A percentile compares a stretch with the other conserved stretches of the same genome.
phyloP scores from a whole-genome alignment of 2,888 invertebrate genomes.

The Branchipolynoe longqiensis region DNA sequence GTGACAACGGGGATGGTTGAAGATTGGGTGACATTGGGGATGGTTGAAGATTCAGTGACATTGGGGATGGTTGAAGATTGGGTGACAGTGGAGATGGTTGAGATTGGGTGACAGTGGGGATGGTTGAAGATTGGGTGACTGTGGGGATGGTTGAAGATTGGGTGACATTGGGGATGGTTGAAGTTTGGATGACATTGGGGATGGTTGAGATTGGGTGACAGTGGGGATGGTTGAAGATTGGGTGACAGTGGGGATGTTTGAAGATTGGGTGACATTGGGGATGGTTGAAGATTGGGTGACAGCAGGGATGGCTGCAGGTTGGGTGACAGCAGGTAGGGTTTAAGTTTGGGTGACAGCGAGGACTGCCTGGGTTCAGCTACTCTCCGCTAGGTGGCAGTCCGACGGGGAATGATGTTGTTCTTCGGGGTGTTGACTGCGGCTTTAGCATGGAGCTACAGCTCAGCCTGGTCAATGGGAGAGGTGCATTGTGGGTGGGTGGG shows the following conservation, averaged over 20 bases:
- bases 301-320: not conserved
- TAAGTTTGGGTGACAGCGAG: not conserved
- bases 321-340: not conserved
- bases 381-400: not conserved
- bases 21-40: too few species aligned
- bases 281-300: not conserved
- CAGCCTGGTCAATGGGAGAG: not conserved
- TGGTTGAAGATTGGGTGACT: not conserved
- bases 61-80: too few species aligned
- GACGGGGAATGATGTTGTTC: not conserved
- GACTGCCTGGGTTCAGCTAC: not conserved
- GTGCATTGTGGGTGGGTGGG: not conserved
- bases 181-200: constrained; percentile 21
- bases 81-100: too few species aligned
- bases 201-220: not conserved
- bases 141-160: not conserved
- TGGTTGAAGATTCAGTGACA: too few species aligned
- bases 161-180: too few species aligned
- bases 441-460: not conserved
- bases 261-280: not conserved
- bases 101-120: too few species aligned
- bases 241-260: not conserved
- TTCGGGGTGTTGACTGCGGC: not conserved
- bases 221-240: not conserved
- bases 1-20: too few species aligned